Evolutionary conservation across 2,888 invertebrate species (phyloP).

Genomic region (Trachelus troglodyta): DNA sequence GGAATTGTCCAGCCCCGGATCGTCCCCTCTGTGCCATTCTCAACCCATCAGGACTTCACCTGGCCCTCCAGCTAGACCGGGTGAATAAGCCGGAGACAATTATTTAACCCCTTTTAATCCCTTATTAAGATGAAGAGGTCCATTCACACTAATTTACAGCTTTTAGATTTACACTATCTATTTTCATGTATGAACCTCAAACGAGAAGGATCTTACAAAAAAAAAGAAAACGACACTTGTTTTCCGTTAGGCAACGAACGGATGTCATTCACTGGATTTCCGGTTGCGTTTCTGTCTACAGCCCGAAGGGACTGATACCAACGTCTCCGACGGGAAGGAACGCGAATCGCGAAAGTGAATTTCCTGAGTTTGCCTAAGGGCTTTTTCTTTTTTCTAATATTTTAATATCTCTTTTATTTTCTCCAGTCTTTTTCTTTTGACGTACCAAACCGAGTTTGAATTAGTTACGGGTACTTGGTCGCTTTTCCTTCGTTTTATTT

Average conservation of each 20-base stretch:
- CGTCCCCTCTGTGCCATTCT: conserved; percentile 81
- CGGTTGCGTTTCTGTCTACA: not conserved
- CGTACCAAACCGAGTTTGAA: not conserved
- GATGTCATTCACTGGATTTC: not conserved
- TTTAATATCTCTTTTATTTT: not conserved
- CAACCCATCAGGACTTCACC: conserved; percentile 77
- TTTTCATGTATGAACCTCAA: not conserved
- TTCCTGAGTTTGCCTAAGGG: not conserved
- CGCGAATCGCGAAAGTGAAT: not conserved
- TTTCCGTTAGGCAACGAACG: not conserved
- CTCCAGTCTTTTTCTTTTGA: not conserved
- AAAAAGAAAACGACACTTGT: not conserved
- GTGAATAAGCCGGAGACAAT: conserved; percentile 62
- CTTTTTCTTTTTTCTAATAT: not conserved
- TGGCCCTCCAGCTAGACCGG: conserved; percentile 73
- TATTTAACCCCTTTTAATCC: conserved; percentile 26
- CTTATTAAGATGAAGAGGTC: conserved; percentile 24
- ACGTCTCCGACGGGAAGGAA: not conserved
- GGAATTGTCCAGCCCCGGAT: conserved; percentile 78
- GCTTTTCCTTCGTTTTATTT: not conserved
- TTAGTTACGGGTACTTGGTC: not conserved
- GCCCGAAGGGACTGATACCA: not conserved
- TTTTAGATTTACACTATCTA: not conserved
- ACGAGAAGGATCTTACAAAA: not conserved
- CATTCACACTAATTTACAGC: not conserved